phyloP scores from a whole-genome alignment of 1,140 invertebrate genomes.

The Papilio polyxenes region DNA sequence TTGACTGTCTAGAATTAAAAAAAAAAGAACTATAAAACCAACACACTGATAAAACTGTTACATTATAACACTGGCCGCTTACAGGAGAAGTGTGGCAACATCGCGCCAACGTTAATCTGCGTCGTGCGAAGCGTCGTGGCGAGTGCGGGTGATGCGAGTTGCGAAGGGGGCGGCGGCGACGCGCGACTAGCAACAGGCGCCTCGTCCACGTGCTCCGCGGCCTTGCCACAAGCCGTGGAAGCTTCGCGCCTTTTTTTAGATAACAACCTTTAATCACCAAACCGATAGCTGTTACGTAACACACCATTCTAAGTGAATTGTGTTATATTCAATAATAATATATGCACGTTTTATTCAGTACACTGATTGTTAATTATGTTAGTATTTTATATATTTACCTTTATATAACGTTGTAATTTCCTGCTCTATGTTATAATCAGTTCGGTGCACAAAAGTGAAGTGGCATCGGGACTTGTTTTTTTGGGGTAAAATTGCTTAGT shows the following conservation, averaged over 20 bases:
- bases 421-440: background rate
- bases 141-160: background rate
- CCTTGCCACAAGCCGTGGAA: constrained; percentile 70
- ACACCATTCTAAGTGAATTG: constrained; percentile 23
- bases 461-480: no score
- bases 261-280: constrained; percentile 67
- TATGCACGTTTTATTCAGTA: background rate
- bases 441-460: background rate
- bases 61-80: constrained; percentile 34
- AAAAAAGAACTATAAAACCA: background rate
- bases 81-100: constrained; percentile 64
- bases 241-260: constrained; percentile 77
- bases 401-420: background rate
- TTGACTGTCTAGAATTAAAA: no score
- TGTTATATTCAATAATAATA: background rate
- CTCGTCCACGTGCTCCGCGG: constrained; percentile 64
- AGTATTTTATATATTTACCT: background rate
- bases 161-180: constrained; percentile 40
- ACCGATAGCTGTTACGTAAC: constrained; percentile 48
- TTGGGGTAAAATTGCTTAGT: no score
- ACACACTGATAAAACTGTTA: constrained; percentile 32
- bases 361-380: background rate
- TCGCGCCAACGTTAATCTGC: constrained; percentile 46
- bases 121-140: constrained; percentile 43
- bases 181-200: constrained; percentile 74